Evolutionary conservation across 2,888 invertebrate species (phyloP).

Genomic region (Bembecia ichneumoniformis): DNA sequence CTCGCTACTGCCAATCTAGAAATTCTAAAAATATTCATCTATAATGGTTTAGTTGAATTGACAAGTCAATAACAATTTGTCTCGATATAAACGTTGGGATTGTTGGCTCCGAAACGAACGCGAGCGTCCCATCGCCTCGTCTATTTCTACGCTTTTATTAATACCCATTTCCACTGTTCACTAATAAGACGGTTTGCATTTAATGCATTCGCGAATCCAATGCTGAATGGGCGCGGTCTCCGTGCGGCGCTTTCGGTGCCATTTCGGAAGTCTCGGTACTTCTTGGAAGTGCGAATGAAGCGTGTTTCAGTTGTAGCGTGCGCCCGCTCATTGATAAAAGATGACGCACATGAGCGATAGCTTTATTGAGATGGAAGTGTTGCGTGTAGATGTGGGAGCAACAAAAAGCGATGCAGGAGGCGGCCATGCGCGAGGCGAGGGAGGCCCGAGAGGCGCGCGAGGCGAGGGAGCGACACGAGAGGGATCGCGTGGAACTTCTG

Average conservation of each 20-base stretch:
- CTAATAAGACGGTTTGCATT: not conserved
- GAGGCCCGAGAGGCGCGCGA: constrained; percentile 81
- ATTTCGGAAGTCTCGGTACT: too few species aligned
- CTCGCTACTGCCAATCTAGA: not conserved
- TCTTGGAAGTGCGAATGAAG: too few species aligned
- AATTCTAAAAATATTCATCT: not conserved
- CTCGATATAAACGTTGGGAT: not conserved
- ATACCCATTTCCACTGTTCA: not conserved
- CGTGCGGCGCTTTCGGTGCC: constrained; percentile 12
- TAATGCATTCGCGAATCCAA: constrained; percentile 1
- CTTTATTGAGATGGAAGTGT: not conserved
- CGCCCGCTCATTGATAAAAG: too few species aligned
- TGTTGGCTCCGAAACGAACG: not conserved
- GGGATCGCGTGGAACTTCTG: constrained; percentile 87
- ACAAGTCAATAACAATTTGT: not conserved
- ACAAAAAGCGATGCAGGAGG: constrained; percentile 86
- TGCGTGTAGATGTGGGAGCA: constrained; percentile 88
- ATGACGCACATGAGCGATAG: too few species aligned
- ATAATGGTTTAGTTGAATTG: not conserved
- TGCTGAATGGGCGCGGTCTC: constrained; percentile 12
- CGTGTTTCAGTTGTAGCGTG: not conserved
- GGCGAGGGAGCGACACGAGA: constrained; percentile 79
- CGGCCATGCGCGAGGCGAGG: constrained; percentile 84
- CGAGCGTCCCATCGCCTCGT: not conserved
- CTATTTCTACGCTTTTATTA: not conserved